Evolutionary conservation across 2,797 vertebrate genomes (phyloP), one percentile per base, ranked within the genome.

Genomic region (Poeciliopsis turneri): DNA sequence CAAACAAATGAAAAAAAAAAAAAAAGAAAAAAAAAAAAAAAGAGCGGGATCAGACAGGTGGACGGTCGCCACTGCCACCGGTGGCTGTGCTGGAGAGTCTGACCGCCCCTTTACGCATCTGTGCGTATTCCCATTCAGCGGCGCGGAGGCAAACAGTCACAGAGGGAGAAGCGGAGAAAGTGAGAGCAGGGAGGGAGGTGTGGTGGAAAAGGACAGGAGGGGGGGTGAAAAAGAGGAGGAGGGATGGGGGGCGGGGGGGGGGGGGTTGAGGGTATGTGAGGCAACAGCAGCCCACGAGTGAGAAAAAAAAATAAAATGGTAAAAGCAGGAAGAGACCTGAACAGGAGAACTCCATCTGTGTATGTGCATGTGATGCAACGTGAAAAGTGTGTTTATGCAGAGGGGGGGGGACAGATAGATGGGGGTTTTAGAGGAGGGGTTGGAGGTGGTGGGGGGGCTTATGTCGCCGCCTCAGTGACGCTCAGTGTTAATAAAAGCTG

Each of bases 121-220:
- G 94, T 94, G 94, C 91, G 90, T 94, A 89, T 94, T 92, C 94
- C 93, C 93, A 95, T 94, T 94, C 92, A 94, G 85, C 85, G 82
- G 83, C 80, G 80, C 83, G 78, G 77, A 86, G 85, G 78, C 78
- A 83, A 85, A 86, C 84, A 86, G 86, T 87, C 84, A 86, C 86
- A 78, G 80, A 66, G 84, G 75, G 83, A 72, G 87, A 70, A 74
- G 47, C 72, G 78, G 84, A 74, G 82, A 82, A 88, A 80, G 85
- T 70, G 89, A 79, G 25, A 46, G 61, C 71, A 75, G 79, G 77
- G 81, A 87, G 79, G 77, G 85, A 78, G 82, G 80, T 79, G 84
- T 81, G 87, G 78, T 87, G 85, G 81, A 84, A 87, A 84, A 82
- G 81, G 73, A 83, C 87, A 83, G 74, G 71, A 86, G 87, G 74